Evolutionary conservation across 2,797 vertebrate genomes (phyloP), one percentile per base, ranked within the genome.

Genomic region (Malacoctenus gilli): DNA sequence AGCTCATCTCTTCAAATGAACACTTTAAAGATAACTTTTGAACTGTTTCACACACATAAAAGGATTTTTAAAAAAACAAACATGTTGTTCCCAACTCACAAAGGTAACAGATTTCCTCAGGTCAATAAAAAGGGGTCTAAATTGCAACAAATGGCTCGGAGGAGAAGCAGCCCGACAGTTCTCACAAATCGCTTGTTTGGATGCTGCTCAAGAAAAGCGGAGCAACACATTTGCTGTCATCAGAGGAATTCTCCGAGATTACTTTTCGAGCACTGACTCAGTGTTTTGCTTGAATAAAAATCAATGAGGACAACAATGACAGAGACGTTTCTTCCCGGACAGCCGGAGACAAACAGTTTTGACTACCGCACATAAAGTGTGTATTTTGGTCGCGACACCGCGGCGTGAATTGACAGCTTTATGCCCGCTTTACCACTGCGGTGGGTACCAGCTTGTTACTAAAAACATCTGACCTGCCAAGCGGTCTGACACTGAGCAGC

Each of bases 401-500:
- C 35, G 14, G 10, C 19, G 31, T 14, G 23, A 40, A 59, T 15
- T 16, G 52, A 64, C 56, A 68, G 60, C 20, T 51, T 49, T 54
- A 37, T 75, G 47, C 5, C 11, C 4, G n/a, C 42, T 69, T 18
- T 28, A 11, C 5, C 22, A 18, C 46, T 51, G 36, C 22, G 39
- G 30, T 50, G 37, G 60, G 15, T 75, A 41, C 72, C 36, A 70
- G 30, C 46, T 30, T 8, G 43, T 18, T 28, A 49, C 20, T 59
- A 35, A 65, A 79, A 61, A 38, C 4, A 37, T 52, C 28, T 19
- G 36, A 64, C 44, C 65, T 70, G 67, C 65, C 60, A 71, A 58
- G 53, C 22, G 42, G 44, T 62, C 34, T 82, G 79, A 82, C 65
- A 68, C 41, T 78, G 55, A 77, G 41, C 74, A 80, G 62, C 59